phyloP scores from a whole-genome alignment of 2,888 invertebrate species.

The Amphipyra tragopoginis region DNA sequence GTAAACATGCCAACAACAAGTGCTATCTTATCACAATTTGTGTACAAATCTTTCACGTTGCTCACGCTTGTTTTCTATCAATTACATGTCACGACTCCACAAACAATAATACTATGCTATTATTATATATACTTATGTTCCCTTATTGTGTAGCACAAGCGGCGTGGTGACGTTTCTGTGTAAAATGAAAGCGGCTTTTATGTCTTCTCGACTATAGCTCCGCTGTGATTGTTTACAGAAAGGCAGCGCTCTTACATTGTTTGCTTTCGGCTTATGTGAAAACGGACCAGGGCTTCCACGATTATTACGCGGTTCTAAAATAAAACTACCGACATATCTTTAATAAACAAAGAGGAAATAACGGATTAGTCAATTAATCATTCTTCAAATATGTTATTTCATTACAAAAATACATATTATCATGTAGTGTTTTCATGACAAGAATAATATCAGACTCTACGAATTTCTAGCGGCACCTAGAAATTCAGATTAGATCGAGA shows the following conservation, averaged over 20 bases:
- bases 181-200: slow-evolving; percentile 47
- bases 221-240: slow-evolving; percentile 48
- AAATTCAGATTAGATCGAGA: too few species aligned
- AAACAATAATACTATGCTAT: slow-evolving; percentile 37
- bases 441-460: too few species aligned
- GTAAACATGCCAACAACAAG: slow-evolving; percentile 26
- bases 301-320: slow-evolving; percentile 4
- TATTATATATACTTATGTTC: slow-evolving; percentile 21
- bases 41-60: slow-evolving; percentile 44
- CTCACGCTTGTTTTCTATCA: slow-evolving; percentile 50
- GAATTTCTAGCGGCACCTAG: too few species aligned
- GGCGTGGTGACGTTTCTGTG: slow-evolving; percentile 27
- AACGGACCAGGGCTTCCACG: slow-evolving; percentile 36
- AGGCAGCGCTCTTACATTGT: slow-evolving; percentile 47
- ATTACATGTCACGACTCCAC: slow-evolving; percentile 55
- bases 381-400: too few species aligned
- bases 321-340: background rate
- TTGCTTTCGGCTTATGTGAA: slow-evolving; percentile 42
- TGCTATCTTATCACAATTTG: slow-evolving; percentile 46
- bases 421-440: too few species aligned
- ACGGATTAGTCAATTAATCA: too few species aligned
- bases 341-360: too few species aligned
- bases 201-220: slow-evolving; percentile 27
- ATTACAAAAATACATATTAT: too few species aligned
- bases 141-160: slow-evolving; percentile 37